Conservation (phyloP, 2,888 invertebrate genomes). For the Parascotia fuliginaria region DNA sequence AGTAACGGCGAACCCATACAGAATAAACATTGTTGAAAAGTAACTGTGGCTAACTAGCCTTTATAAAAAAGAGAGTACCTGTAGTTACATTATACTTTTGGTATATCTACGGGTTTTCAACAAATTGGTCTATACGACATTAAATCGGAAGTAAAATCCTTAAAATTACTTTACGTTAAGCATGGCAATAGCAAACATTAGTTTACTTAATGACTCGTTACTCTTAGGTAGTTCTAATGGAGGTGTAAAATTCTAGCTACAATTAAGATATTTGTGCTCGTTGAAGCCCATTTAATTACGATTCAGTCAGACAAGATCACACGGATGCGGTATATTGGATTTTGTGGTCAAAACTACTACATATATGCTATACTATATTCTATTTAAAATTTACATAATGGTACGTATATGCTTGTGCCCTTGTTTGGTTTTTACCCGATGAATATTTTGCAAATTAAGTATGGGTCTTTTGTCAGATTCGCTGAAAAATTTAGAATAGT, state of each 20-base stretch:
- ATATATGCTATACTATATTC: too few relatives aligned
- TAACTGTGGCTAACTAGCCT: too few relatives aligned
- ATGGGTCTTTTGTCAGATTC: too few relatives aligned
- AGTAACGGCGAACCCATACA: too few relatives aligned
- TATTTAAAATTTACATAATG: too few relatives aligned
- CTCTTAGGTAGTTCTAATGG: constrained; percentile 39
- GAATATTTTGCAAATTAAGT: too few relatives aligned
- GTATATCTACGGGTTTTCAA: constrained; percentile 1
- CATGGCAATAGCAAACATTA: constrained; percentile 43
- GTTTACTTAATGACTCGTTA: constrained; percentile 38
- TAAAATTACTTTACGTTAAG: constrained; percentile 38
- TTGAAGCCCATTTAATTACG: not conserved
- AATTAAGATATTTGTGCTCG: constrained; percentile 29
- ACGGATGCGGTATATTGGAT: not conserved
- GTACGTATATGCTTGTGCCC: too few relatives aligned
- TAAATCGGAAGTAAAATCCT: constrained; percentile 21
- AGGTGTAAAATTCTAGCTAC: constrained; percentile 39
- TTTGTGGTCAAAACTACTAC: too few relatives aligned
- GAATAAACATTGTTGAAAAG: too few relatives aligned
- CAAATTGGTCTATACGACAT: constrained; percentile 18
- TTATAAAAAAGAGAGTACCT: too few relatives aligned
- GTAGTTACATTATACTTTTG: not conserved
- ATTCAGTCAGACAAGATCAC: not conserved
- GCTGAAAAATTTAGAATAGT: too few relatives aligned
- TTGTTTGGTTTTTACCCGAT: too few relatives aligned